Conservation (phyloP, 2,113 vertebrate species). For the Athene cunicularia region DNA sequence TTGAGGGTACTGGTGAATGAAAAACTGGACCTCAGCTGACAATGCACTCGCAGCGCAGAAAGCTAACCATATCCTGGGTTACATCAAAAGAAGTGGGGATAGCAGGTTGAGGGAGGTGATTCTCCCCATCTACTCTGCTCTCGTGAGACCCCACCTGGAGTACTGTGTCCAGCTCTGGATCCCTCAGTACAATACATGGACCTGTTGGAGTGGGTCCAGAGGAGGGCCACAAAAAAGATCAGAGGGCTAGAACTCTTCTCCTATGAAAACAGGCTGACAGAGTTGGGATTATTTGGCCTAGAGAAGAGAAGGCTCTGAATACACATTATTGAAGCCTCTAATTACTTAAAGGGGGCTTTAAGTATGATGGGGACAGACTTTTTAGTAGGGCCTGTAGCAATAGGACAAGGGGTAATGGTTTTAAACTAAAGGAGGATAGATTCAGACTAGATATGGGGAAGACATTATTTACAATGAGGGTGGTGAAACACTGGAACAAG, state of each 20-base stretch:
- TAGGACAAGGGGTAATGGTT: not conserved
- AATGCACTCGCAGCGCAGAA: not conserved
- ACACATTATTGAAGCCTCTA: not conserved
- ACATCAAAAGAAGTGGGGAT: not conserved
- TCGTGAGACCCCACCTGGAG: not conserved
- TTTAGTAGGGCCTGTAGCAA: not conserved
- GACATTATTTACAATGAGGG: not conserved
- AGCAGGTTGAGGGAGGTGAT: not conserved
- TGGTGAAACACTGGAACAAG: not conserved
- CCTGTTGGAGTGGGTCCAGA: not conserved
- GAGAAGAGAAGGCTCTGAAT: not conserved
- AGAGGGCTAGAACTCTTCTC: not conserved
- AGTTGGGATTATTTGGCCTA: not conserved
- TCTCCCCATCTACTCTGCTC: not conserved
- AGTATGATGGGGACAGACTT: not conserved
- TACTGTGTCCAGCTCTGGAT: not conserved
- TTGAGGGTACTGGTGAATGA: not conserved
- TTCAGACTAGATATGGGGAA: not conserved
- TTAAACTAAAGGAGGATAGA: not conserved
- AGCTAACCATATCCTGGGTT: no score
- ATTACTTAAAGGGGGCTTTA: not conserved
- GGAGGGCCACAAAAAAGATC: not conserved
- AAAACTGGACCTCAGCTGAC: not conserved
- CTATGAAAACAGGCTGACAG: not conserved
- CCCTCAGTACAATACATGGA: not conserved